Conservation (phyloP, 92 coral and sea anemone species). For the Zoanthus sociatus region DNA sequence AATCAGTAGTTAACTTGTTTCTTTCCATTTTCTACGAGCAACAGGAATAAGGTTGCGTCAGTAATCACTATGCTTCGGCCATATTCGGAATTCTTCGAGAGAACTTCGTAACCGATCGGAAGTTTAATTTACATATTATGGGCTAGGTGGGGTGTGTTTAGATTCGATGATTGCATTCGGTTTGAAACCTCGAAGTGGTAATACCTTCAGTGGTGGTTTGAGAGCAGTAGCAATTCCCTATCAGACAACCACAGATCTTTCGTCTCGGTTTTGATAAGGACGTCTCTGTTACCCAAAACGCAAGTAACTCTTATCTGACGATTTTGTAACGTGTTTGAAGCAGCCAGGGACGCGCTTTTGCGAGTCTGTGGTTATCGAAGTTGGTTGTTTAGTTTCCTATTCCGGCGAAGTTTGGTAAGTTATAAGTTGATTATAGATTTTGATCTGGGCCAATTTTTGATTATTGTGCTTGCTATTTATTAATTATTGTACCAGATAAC, state of each 20-base stretch:
- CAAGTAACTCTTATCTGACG: background rate
- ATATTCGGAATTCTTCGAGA: constrained; percentile 35
- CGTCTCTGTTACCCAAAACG: background rate
- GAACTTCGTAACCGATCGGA: constrained; percentile 39
- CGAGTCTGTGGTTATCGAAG: constrained; percentile 32
- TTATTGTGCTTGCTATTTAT: background rate
- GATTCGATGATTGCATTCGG: constrained; percentile 38
- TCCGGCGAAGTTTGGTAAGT: constrained; percentile 55
- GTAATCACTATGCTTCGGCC: constrained; percentile 32
- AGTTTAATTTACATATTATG: constrained; percentile 47
- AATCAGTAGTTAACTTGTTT: background rate
- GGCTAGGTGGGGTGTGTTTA: constrained; percentile 57
- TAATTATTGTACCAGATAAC: background rate
- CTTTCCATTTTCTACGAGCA: background rate
- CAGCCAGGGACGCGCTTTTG: constrained; percentile 3
- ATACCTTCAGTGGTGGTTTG: constrained; percentile 23
- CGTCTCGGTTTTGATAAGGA: constrained; percentile 10
- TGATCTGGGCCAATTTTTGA: constrained; percentile 9
- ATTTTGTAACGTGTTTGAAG: constrained; percentile 13
- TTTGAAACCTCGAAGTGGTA: constrained; percentile 42
- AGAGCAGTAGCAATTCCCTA: background rate
- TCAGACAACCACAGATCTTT: constrained; percentile 19
- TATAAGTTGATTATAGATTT: constrained; percentile 16
- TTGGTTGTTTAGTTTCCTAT: constrained; percentile 21
- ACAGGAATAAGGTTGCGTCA: background rate